Conservation (phyloP, 2,888 invertebrate genomes). For the Leucozona laternaria region DNA sequence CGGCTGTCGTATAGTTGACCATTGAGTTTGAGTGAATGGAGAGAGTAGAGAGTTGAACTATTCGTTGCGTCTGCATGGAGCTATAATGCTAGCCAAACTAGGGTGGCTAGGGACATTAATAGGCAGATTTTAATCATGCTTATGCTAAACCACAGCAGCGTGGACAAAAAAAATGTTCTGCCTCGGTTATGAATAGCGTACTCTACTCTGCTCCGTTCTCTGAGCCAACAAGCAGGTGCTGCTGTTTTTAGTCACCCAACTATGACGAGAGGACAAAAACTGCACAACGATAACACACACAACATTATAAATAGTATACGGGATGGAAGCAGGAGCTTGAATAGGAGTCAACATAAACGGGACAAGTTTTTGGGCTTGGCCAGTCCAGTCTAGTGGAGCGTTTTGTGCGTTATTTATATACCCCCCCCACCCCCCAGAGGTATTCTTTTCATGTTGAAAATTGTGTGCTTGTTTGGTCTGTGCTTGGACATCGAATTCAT, state of each 20-base stretch:
- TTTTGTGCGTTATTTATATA: constrained; percentile 22
- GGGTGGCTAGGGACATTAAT: constrained; percentile 21
- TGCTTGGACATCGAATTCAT: constrained; percentile 44
- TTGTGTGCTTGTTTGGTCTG: constrained; percentile 40
- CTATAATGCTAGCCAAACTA: neutral
- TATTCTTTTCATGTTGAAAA: constrained; percentile 40
- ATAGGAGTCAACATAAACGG: constrained; percentile 12
- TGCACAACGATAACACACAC: neutral
- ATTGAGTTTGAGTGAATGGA: constrained; percentile 30
- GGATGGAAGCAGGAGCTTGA: constrained; percentile 3
- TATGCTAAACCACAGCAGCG: constrained; percentile 67
- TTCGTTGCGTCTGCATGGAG: neutral
- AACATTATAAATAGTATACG: neutral
- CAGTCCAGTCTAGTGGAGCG: neutral
- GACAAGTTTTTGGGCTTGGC: constrained; percentile 48
- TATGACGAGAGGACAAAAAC: constrained; percentile 62
- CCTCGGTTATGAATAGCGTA: constrained; percentile 54
- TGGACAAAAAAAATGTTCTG: constrained; percentile 38
- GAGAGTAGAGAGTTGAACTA: neutral
- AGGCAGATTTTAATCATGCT: constrained; percentile 72
- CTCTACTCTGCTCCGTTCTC: neutral
- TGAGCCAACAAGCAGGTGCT: constrained; percentile 56
- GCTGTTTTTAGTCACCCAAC: constrained; percentile 67
- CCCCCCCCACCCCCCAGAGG: neutral
- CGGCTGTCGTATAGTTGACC: constrained; percentile 1